phyloP scores from a whole-genome alignment of 2,113 vertebrate species.

The Epinephelus fuscoguttatus region DNA sequence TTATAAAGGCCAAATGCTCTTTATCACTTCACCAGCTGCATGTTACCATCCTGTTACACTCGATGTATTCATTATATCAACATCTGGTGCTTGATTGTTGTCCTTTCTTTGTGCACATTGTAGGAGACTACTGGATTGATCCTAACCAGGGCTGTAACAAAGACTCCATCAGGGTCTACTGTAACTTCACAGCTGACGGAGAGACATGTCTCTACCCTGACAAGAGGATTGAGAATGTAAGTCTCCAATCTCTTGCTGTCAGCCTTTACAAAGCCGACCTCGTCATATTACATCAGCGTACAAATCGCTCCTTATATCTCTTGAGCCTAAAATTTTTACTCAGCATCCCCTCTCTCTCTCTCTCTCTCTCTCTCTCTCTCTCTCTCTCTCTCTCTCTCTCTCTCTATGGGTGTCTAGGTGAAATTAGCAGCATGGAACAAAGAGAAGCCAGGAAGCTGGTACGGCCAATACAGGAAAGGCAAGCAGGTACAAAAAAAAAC shows the following conservation, averaged over 20 bases:
- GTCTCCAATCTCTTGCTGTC: conserved; percentile 57
- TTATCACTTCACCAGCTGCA: conserved; percentile 10
- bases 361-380: neutral
- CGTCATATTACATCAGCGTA: conserved; percentile 43
- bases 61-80: conserved; percentile 26
- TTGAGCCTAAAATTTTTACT: conserved; percentile 28
- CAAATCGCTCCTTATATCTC: conserved; percentile 47
- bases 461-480: conserved; percentile 90
- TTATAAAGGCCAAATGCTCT: conserved; percentile 5
- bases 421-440: conserved; percentile 91
- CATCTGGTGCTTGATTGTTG: conserved; percentile 18
- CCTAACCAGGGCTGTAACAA: conserved; percentile 93
- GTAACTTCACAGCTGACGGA: conserved; percentile 94
- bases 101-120: conserved; percentile 27
- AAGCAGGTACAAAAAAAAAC: conserved; percentile 86
- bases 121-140: conserved; percentile 97
- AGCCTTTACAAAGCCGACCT: conserved; percentile 47
- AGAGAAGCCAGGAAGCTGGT: conserved; percentile 93
- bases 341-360: conserved; percentile 4
- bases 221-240: conserved; percentile 89
- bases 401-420: conserved; percentile 82
- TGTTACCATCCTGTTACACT: conserved; percentile 17
- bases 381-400: neutral
- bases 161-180: conserved; percentile 92
- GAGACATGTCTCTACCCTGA: conserved; percentile 94